Base-by-base conservation (phyloP, 2,888 invertebrate species). In the Miltochrista miniata region DNA sequence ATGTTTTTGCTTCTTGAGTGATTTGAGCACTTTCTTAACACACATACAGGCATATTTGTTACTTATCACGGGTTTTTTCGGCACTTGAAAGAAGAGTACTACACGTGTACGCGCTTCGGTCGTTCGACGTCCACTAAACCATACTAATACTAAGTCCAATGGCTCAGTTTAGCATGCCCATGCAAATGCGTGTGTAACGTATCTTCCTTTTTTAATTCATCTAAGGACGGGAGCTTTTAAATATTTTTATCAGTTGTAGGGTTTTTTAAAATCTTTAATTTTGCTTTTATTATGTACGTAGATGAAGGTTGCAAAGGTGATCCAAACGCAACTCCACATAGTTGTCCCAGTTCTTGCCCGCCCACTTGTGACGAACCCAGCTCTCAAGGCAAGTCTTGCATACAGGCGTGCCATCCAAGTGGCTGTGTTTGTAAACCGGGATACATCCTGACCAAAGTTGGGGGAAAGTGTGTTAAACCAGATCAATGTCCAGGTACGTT, bases 351-450 rank as follows among this genome's bases (percentile, higher is more conserved):
- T 37, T 15, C 42, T 11, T 51, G 51, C n/a, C 46, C 33, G 37
- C 37, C 37, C 0, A 51, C 51, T 24, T 51, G 51, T 29, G 42
- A 33, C 10, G 5, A 33, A 2, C 39, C 30, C 10, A 36, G 36
- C 15, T 12, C 40, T 10, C 13, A 13, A 8, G 34, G 7, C 12
- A n/a, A 13, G 24, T 7, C 7, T 5, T 51, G 45, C 14, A 24
- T 14, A 7, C 11, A 5, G 0, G 37, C n/a, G 13, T 51, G 51
- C 14, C 14, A 29, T 18, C 45, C 41, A 11, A 14, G 51, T 8
- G 61, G 67, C 8, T 68, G 72, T 44, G 52, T 52, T 42, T 74
- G 72, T 38, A 44, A 58, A 29, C 14, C 47, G 1, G 72, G 72
- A 0, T 69, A 56, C 12, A 50, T 74, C 11, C 37, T 70, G 15